Conservation (phyloP, 2,113 vertebrate species). For the Podiceps cristatus region DNA sequence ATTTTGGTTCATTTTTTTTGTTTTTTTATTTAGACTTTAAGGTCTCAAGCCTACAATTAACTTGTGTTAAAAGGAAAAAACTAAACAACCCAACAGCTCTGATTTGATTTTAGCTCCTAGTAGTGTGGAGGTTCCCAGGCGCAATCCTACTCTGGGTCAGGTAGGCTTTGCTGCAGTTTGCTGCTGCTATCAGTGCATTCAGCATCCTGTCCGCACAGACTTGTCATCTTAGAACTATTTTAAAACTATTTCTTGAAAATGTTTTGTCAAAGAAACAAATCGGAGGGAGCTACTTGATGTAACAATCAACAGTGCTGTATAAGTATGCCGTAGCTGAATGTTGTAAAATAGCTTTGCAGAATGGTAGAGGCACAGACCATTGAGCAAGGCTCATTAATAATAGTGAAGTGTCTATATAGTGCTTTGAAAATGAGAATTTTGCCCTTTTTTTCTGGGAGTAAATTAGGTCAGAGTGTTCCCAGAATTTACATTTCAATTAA, state of each 20-base stretch:
- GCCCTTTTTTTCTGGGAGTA: slow-evolving; percentile 82
- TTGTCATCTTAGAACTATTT: neutral
- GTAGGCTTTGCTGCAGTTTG: neutral
- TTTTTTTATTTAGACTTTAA: neutral
- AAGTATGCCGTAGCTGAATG: neutral
- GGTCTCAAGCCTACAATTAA: neutral
- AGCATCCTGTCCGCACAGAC: neutral
- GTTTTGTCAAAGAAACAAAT: neutral
- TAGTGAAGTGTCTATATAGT: slow-evolving; percentile 76
- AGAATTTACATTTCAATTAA: slow-evolving; percentile 99
- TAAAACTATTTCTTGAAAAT: neutral
- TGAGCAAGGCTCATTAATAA: slow-evolving; percentile 74
- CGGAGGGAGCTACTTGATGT: neutral
- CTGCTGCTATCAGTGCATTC: neutral
- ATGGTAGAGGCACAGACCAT: neutral
- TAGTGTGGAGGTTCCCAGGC: neutral
- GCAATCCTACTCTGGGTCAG: neutral
- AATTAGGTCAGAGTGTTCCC: slow-evolving; percentile 91
- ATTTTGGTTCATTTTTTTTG: neutral
- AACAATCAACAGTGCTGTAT: neutral
- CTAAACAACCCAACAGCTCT: neutral
- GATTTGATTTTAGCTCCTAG: neutral
- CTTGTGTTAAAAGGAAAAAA: neutral
- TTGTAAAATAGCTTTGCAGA: neutral
- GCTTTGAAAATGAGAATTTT: slow-evolving; percentile 91